Evolutionary conservation across 1,140 invertebrate genomes (phyloP), one percentile per base, ranked within the genome.

Genomic region (Rhagoletis zephyria): DNA sequence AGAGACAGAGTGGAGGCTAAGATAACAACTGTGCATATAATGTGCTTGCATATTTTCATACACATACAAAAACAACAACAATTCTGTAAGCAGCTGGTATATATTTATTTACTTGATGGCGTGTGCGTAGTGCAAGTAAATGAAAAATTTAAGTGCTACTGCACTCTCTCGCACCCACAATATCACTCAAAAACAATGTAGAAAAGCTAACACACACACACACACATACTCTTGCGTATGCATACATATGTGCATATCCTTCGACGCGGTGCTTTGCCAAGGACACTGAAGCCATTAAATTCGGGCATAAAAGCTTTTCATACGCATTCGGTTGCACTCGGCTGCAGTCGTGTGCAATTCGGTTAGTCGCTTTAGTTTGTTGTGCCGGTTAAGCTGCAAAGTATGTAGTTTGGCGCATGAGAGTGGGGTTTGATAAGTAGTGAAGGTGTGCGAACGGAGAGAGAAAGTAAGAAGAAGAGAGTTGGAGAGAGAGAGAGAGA

Each of bases 231-330:
- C 12, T 63, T 14, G 85, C 19, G 40, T 65, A 63, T 40, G 30
- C 30, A 30, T 30, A 30, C 30, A 30, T 30, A 30, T 30, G 30
- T 30, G 87, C 87, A 89, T 89, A 91, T 90, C 89, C 88, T 89
- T 90, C 90, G 88, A 87, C 87, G 88, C 87, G 86, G 88, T 89
- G 87, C 88, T 88, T 89, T 88, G 88, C 89, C 91, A 92, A 92
- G 91, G 91, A 92, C 91, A 92, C 91, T 92, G 89, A 67, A 90
- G 90, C 91, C 89, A 92, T 92, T 91, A 92, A 92, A 92, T 67
- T 56, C 88, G 87, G 85, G 85, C 60, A 61, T 85, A 86, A 61
- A 89, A 89, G 88, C 42, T 70, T 5, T 65, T 51, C 65, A 40
- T 60, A 51, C 81, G 61, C 42, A 86, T 40, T 60, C 48, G 86